phyloP scores from a whole-genome alignment of 2,888 invertebrate genomes.

The Hemicrepidius hirtus region DNA sequence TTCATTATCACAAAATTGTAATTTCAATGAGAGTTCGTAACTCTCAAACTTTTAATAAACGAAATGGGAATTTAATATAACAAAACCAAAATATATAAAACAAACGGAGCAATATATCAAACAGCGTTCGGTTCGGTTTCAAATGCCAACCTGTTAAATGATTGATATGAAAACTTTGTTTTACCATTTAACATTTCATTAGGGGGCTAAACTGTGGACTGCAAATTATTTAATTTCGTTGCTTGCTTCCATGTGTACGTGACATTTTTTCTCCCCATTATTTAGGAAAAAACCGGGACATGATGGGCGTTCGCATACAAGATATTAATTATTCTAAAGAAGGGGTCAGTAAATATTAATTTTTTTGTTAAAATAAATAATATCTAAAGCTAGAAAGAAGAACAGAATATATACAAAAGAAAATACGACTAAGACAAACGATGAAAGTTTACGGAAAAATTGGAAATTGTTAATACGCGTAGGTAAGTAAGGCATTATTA shows the following conservation, averaged over 20 bases:
- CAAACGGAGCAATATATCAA: constrained; percentile 25
- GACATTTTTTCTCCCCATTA: constrained; percentile 22
- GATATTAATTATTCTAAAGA: too few species aligned
- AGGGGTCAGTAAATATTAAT: too few species aligned
- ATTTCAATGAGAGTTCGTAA: background rate
- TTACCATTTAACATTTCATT: constrained; percentile 29
- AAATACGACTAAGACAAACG: background rate
- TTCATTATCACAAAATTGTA: background rate
- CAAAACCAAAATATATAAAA: constrained; percentile 6
- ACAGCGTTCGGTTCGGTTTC: constrained; percentile 15
- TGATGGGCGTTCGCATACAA: too few species aligned
- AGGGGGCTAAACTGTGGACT: constrained; percentile 16
- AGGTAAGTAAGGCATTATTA: background rate
- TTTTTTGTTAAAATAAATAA: background rate
- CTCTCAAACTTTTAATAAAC: constrained; percentile 11
- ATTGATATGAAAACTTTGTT: constrained; percentile 30
- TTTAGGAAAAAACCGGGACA: too few species aligned
- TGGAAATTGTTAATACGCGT: constrained; percentile 12
- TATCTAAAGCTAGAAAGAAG: background rate
- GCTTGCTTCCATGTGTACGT: constrained; percentile 14
- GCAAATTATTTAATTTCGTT: constrained; percentile 18
- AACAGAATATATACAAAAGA: constrained; percentile 4
- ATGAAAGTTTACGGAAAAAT: too few species aligned
- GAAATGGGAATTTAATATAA: constrained; percentile 22
- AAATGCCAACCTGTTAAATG: constrained; percentile 23